A percentile compares a stretch with the other conserved stretches of the same genome.
Conservation (phyloP, 2,888 invertebrate genomes). For the Pediacus dermestoides region DNA sequence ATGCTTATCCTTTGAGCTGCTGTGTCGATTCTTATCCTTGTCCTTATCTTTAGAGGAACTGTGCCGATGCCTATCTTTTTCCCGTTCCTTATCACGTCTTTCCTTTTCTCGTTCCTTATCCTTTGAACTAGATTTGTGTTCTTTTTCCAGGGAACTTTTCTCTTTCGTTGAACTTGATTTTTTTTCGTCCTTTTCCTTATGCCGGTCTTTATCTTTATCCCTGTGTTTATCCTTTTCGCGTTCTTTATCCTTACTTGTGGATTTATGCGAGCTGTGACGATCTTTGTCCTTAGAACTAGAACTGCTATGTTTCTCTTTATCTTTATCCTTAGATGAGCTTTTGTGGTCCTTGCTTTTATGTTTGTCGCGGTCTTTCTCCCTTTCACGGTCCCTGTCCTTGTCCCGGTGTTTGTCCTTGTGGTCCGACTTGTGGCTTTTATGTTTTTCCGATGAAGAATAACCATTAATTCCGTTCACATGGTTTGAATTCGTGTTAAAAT, state of each 20-base stretch:
- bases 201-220: constrained; percentile 42
- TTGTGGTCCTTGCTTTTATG: constrained; percentile 49
- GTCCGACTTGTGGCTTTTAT: constrained; percentile 57
- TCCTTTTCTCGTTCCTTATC: constrained; percentile 50
- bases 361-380: constrained; percentile 29
- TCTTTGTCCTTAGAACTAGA: constrained; percentile 49
- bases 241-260: constrained; percentile 31
- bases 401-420: constrained; percentile 59
- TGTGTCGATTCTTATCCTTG: constrained; percentile 47
- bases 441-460: constrained; percentile 52
- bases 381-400: constrained; percentile 37
- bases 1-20: constrained; percentile 49
- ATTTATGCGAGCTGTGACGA: constrained; percentile 40
- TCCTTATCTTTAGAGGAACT: constrained; percentile 46
- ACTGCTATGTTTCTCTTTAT: constrained; percentile 41
- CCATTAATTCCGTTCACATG: constrained; percentile 81
- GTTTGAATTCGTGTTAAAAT: constrained; percentile 44
- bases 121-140: constrained; percentile 34
- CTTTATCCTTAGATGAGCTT: constrained; percentile 55
- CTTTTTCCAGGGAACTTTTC: constrained; percentile 42
- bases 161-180: too few relatives aligned
- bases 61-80: constrained; percentile 40
- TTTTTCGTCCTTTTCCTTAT: constrained; percentile 40
- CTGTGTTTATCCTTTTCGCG: constrained; percentile 39
- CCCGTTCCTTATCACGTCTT: constrained; percentile 36